Conservation (phyloP, 2,797 vertebrate genomes). For the Typhlichthys eigenmanni region DNA sequence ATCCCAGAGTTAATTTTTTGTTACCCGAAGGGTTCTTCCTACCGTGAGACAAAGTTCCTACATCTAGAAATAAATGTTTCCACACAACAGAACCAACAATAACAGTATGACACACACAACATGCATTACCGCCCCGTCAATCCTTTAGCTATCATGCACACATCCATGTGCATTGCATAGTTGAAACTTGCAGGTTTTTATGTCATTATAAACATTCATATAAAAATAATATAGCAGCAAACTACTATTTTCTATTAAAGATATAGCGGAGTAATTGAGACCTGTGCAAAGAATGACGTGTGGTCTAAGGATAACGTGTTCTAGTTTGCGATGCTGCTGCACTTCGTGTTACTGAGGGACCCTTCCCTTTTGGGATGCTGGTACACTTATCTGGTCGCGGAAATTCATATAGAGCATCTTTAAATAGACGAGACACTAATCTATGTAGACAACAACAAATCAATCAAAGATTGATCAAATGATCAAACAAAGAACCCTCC, state of each 20-base stretch:
- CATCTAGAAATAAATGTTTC: slow-evolving; percentile 26
- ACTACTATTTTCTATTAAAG: background rate
- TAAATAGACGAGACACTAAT: background rate
- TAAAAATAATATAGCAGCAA: background rate
- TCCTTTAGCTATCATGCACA: background rate
- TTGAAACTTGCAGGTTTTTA: background rate
- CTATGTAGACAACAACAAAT: slow-evolving; percentile 9
- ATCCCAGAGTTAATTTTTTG: slow-evolving; percentile 46
- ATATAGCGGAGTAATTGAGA: no score
- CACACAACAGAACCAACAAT: slow-evolving; percentile 16
- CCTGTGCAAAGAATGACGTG: no score
- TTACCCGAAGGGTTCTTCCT: slow-evolving; percentile 15
- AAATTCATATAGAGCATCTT: no score
- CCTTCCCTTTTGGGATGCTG: no score
- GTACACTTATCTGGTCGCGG: no score
- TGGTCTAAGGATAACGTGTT: no score
- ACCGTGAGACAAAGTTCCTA: slow-evolving; percentile 30
- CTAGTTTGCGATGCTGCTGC: no score
- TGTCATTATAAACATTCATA: no score
- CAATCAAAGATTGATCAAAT: slow-evolving; percentile 20
- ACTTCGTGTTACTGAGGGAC: no score
- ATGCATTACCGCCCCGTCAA: background rate
- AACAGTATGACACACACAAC: slow-evolving; percentile 15
- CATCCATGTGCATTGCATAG: background rate
- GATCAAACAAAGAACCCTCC: slow-evolving; percentile 19